Percentiles rank a stretch among this genome's conserved stretches.
phyloP scores from a whole-genome alignment of 2,113 vertebrate genomes.

The Gracilinanus agilis region DNA sequence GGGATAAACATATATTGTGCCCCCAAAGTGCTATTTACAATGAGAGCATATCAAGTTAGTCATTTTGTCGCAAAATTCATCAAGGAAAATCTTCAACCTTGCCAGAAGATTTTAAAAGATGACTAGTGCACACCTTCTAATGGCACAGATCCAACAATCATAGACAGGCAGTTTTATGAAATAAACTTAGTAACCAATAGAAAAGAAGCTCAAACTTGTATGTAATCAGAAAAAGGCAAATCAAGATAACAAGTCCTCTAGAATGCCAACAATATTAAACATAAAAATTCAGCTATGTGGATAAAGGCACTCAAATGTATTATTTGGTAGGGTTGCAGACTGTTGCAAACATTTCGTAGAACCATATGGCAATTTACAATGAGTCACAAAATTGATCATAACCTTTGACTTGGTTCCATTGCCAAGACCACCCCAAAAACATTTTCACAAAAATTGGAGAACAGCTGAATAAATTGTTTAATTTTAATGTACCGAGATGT shows the following conservation, averaged over 20 bases:
- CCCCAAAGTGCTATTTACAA: too few species aligned
- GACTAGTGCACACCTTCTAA: neutral
- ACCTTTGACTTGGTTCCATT: too few species aligned
- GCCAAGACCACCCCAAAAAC: neutral
- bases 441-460: neutral
- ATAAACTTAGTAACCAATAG: too few species aligned
- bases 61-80: too few species aligned
- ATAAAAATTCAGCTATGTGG: too few species aligned
- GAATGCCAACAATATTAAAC: neutral
- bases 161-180: neutral
- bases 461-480: neutral
- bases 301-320: too few species aligned
- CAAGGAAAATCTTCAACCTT: neutral
- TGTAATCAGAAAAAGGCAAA: neutral
- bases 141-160: neutral
- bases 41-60: too few species aligned
- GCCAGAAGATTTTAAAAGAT: neutral
- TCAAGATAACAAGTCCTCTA: neutral
- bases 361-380: neutral
- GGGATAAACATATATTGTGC: too few species aligned
- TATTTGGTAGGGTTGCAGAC: too few species aligned
- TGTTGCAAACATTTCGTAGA: neutral
- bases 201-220: neutral
- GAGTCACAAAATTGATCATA: neutral
- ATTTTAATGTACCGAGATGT: neutral